phyloP scores from a whole-genome alignment of 2,888 invertebrate species.

The Drosophila nr. perissopoda region DNA sequence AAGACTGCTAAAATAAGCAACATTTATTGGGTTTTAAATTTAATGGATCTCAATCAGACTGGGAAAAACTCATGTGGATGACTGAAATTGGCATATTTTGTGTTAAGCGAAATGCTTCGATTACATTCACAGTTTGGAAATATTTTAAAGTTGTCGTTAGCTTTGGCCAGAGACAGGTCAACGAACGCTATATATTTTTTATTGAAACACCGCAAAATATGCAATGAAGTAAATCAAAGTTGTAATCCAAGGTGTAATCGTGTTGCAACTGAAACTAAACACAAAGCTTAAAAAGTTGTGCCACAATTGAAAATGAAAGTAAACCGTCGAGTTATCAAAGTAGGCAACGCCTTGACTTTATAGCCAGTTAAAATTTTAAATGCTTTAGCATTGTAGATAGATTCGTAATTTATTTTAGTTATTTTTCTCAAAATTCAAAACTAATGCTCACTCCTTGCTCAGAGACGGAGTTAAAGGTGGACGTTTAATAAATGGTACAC shows the following conservation, averaged over 20 bases:
- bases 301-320: slow-evolving; percentile 62
- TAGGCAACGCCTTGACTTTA: slow-evolving; percentile 50
- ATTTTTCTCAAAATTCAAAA: slow-evolving; percentile 25
- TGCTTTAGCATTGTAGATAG: background rate
- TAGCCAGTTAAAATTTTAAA: slow-evolving; percentile 57
- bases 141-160: background rate
- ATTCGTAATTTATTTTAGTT: background rate
- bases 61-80: background rate
- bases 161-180: background rate
- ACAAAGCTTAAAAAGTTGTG: background rate
- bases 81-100: background rate
- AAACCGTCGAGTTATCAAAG: slow-evolving; percentile 35
- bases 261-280: background rate
- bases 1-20: background rate
- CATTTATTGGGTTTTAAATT: background rate
- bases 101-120: background rate
- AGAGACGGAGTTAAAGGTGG: background rate
- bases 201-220: slow-evolving; percentile 21
- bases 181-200: background rate
- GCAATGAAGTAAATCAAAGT: slow-evolving; percentile 2
- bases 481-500: background rate
- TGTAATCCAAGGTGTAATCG: background rate
- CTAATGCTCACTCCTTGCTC: background rate
- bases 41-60: background rate
- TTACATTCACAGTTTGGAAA: background rate